Evolutionary conservation across 1,140 invertebrate species (phyloP).

Genomic region (Latrodectus geometricus): DNA sequence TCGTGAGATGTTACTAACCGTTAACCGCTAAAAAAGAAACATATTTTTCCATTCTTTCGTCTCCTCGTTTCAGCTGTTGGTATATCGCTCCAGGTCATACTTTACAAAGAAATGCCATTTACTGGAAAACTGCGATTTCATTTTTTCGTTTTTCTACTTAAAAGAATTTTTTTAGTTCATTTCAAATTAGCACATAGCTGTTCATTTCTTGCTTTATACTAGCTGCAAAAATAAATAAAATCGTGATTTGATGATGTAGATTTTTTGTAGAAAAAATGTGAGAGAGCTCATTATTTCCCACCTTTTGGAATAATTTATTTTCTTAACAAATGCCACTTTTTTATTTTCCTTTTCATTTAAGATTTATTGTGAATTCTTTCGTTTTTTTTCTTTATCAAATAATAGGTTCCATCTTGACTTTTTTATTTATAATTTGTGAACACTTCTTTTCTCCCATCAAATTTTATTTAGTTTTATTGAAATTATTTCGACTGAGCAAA

Average conservation of each 20-base stretch:
- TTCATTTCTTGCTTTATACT: slow-evolving; percentile 17
- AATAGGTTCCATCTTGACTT: slow-evolving; percentile 17
- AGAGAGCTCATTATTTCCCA: slow-evolving; percentile 48
- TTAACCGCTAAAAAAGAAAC: slow-evolving; percentile 32
- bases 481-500: too few relatives aligned
- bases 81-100: slow-evolving; percentile 42
- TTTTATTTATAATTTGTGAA: too few relatives aligned
- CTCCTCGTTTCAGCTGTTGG: slow-evolving; percentile 39
- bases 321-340: neutral
- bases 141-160: slow-evolving; percentile 20
- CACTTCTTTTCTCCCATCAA: too few relatives aligned
- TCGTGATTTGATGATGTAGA: slow-evolving; percentile 39
- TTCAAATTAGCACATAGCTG: slow-evolving; percentile 48
- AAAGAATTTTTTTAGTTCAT: slow-evolving; percentile 42
- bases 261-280: slow-evolving; percentile 11
- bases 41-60: neutral
- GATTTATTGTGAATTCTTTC: slow-evolving; percentile 1
- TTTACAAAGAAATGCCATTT: slow-evolving; percentile 54
- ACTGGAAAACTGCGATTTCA: slow-evolving; percentile 48
- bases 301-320: slow-evolving; percentile 52
- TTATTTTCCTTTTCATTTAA: neutral
- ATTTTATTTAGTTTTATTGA: too few relatives aligned
- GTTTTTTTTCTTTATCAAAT: slow-evolving; percentile 12
- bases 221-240: slow-evolving; percentile 17
- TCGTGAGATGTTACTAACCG: slow-evolving; percentile 28